phyloP scores from a whole-genome alignment of 2,888 invertebrate species.

The Dryomyza anilis region DNA sequence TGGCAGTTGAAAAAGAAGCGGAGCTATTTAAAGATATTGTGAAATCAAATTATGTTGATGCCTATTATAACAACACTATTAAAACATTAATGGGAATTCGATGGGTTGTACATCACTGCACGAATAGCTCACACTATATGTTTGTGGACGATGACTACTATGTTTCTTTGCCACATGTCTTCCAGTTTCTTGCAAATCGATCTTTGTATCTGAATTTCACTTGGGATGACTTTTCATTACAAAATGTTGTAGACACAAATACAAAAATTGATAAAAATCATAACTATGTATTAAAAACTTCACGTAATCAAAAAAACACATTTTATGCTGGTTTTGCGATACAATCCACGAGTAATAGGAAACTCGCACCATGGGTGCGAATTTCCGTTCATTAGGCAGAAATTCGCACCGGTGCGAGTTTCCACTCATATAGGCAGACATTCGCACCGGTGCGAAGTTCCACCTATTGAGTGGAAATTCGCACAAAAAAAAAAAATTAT shows the following conservation, averaged over 20 bases:
- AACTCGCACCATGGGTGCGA: no score
- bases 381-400: no score
- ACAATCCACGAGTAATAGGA: no score
- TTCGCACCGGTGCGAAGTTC: no score
- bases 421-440: no score
- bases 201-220: no score
- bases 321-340: slow-evolving; percentile 82
- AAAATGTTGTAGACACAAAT: neutral
- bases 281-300: slow-evolving; percentile 31
- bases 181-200: slow-evolving; percentile 76
- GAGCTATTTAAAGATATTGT: slow-evolving; percentile 77
- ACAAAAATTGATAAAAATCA: neutral
- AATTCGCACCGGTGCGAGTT: no score
- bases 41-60: slow-evolving; percentile 79
- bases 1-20: slow-evolving; percentile 70
- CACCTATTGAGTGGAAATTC: no score
- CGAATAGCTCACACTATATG: slow-evolving; percentile 76
- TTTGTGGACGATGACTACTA: slow-evolving; percentile 95
- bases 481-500: no score
- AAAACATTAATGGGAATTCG: slow-evolving; percentile 89
- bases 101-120: slow-evolving; percentile 79
- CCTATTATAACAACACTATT: slow-evolving; percentile 90
- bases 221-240: slow-evolving; percentile 57
- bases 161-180: slow-evolving; percentile 82
- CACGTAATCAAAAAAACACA: no score